phyloP scores from a whole-genome alignment of 2,888 invertebrate genomes.

The Caenorhabditis wallacei region DNA sequence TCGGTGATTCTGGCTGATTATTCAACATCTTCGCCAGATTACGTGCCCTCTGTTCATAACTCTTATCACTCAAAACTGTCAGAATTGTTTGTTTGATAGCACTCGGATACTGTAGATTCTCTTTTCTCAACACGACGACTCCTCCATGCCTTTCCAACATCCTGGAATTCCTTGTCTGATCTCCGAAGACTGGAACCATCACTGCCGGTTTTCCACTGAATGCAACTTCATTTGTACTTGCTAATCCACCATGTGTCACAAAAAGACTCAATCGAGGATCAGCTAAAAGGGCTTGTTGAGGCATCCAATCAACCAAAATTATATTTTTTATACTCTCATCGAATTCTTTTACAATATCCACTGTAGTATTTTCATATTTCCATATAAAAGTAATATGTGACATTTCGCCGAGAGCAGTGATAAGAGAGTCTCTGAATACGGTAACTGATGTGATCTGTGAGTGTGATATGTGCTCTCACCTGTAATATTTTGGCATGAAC shows the following conservation, averaged over 20 bases:
- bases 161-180: slow-evolving; percentile 60
- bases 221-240: slow-evolving; percentile 61
- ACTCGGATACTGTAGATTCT: slow-evolving; percentile 31
- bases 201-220: slow-evolving; percentile 54
- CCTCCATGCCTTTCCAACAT: slow-evolving; percentile 60
- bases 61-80: slow-evolving; percentile 34
- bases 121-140: slow-evolving; percentile 47
- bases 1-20: slow-evolving; percentile 50
- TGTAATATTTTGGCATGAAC: slow-evolving; percentile 38
- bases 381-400: slow-evolving; percentile 71
- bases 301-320: slow-evolving; percentile 70
- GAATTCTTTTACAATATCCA: slow-evolving; percentile 49
- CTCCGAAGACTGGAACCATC: slow-evolving; percentile 66
- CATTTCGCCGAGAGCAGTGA: slow-evolving; percentile 56
- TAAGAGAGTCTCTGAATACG: slow-evolving; percentile 62
- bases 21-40: slow-evolving; percentile 34
- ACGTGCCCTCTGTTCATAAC: slow-evolving; percentile 23
- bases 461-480: slow-evolving; percentile 27
- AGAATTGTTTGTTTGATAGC: slow-evolving; percentile 1
- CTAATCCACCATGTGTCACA: slow-evolving; percentile 67
- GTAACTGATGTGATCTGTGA: background rate
- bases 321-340: slow-evolving; percentile 64
- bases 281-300: slow-evolving; percentile 65
- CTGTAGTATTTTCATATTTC: slow-evolving; percentile 66
- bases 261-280: slow-evolving; percentile 59